These are phyloP conservation scores for Eupithecia insigniata DNA, from an alignment of 2,888 invertebrate genomes.

Conservation along the genomic window DNA sequence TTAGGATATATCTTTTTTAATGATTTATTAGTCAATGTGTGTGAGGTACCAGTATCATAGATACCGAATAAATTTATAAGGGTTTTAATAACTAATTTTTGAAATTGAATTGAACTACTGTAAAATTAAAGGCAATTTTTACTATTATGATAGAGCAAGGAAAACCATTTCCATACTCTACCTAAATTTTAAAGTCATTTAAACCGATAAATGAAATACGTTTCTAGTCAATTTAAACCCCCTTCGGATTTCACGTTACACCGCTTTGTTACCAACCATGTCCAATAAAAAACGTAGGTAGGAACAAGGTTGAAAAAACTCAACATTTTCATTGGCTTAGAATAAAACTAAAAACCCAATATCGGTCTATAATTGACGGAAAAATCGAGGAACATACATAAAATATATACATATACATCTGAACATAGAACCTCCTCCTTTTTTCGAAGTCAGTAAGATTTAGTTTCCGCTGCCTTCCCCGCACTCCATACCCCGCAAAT, in stretches of 20 bases:
- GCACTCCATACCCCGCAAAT: constrained; percentile 46
- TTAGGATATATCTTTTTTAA: background rate
- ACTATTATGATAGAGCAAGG: background rate
- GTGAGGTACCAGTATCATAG: no score
- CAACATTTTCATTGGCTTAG: no score
- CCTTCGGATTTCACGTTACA: background rate
- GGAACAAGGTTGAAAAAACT: constrained; percentile 8
- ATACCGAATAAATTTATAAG: no score
- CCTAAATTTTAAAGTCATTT: background rate
- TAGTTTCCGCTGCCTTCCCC: constrained; percentile 29
- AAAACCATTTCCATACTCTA: background rate
- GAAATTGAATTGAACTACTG: no score
- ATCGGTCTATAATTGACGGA: no score
- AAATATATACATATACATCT: no score
- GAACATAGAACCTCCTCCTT: no score
- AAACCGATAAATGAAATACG: background rate
- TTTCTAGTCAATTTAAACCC: background rate
- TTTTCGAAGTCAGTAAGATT: no score
- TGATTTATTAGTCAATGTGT: background rate
- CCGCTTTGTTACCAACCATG: background rate
- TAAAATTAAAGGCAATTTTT: background rate
- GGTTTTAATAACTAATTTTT: no score
- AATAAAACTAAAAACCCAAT: no score
- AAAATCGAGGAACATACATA: no score
- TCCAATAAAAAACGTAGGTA: background rate